A percentile compares a stretch with the other conserved stretches of the same genome.
These are phyloP conservation scores for Uloborus diversus DNA, from an alignment of 1,140 invertebrate genomes.

Conservation along the genomic window DNA sequence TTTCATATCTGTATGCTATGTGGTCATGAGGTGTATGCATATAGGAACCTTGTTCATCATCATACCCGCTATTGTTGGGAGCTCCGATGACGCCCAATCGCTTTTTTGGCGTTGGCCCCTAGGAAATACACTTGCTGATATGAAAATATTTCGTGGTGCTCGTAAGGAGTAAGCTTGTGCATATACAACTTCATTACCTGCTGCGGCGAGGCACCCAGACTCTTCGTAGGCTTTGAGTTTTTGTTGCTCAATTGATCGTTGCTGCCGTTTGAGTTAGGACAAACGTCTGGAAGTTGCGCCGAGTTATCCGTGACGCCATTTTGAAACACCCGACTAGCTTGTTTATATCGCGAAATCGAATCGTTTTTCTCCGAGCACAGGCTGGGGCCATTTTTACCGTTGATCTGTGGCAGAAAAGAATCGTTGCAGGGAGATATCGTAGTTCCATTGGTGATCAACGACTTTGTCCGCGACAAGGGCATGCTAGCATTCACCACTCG, in stretches of 20 bases:
- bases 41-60: constrained; percentile 98
- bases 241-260: constrained; percentile 34
- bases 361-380: constrained; percentile 20
- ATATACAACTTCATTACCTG: constrained; percentile 93
- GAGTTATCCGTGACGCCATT: constrained; percentile 59
- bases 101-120: constrained; percentile 93
- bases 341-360: constrained; percentile 28
- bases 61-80: constrained; percentile 89
- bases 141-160: constrained; percentile 93
- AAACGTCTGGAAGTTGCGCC: constrained; percentile 15
- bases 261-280: constrained; percentile 35
- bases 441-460: constrained; percentile 63
- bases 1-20: constrained; percentile 96
- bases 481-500: constrained; percentile 58
- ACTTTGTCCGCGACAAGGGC: constrained; percentile 67
- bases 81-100: constrained; percentile 85
- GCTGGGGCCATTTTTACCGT: constrained; percentile 51
- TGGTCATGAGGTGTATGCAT: constrained; percentile 98
- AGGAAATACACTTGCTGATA: constrained; percentile 96
- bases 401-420: constrained; percentile 59
- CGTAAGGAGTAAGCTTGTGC: constrained; percentile 92
- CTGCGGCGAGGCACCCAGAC: constrained; percentile 80
- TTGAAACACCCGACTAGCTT: constrained; percentile 44
- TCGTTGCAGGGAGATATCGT: constrained; percentile 50
- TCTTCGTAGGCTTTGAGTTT: constrained; percentile 40